Evolutionary conservation across 2,888 invertebrate species (phyloP), one percentile per base, ranked within the genome.

Genomic region (Drosophila peninsularis): DNA sequence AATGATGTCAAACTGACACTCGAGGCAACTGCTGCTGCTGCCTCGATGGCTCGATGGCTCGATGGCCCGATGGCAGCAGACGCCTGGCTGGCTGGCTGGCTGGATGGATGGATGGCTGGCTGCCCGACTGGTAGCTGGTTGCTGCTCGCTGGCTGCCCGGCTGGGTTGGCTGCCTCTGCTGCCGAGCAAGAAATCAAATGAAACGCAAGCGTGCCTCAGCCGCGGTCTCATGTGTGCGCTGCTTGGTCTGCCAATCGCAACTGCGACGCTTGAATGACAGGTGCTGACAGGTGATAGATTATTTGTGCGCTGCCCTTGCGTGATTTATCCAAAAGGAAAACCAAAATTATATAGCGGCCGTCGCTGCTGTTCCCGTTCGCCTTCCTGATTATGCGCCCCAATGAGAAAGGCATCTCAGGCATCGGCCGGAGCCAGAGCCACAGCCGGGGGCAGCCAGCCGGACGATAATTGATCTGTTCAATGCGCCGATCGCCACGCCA

Each of bases 221-320:
- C 37, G n/a, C 60, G 39, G 44, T 37, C 60, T 60, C 44, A 45
- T 63, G 44, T 21, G 36, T n/a, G 36, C 9, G 36, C 21, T 50
- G 36, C 34, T 58, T 60, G 64, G 74, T 67, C 90, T 90, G 90
- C 89, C 90, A 90, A 90, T 90, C 87, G 86, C 86, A 83, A 76
- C 72, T 87, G 90, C 87, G 89, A 90, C 82, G 88, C 88, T 79
- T 91, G 90, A 92, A 91, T 91, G 91, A 92, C 92, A 92, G 92
- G 90, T 91, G 91, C 90, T 91, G 91, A 91, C 91, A 91, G 91
- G 92, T 91, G 91, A 91, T 91, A 90, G 90, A 91, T 91, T 91
- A 88, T 88, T 88, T 83, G 82, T 77, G 81, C 78, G 55, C 62
- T 69, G 80, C 61, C 72, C 58, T 71, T 82, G 82, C 88, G 88